Conservation (phyloP, 2,888 invertebrate genomes). For the Sinelater perroti region DNA sequence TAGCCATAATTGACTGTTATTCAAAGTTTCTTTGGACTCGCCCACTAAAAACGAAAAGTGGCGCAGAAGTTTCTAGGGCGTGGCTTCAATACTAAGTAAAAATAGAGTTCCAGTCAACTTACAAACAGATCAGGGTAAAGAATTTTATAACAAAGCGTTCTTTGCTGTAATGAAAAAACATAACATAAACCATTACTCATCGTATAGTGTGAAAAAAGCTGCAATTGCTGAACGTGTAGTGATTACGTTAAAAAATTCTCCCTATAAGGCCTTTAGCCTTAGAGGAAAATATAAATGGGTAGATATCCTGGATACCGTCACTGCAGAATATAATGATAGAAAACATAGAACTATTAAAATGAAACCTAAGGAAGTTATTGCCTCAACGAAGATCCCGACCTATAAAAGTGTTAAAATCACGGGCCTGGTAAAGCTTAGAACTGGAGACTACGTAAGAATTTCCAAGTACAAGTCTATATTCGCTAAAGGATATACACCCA, state of each 20-base stretch:
- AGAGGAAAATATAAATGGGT: conserved; percentile 44
- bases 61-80: conserved; percentile 43
- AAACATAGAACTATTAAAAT: conserved; percentile 47
- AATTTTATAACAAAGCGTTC: conserved; percentile 49
- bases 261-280: conserved; percentile 46
- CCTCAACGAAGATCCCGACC: background rate
- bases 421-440: conserved; percentile 18
- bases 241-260: conserved; percentile 7
- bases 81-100: conserved; percentile 37
- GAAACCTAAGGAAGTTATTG: conserved; percentile 43
- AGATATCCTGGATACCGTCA: conserved; percentile 2
- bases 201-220: conserved; percentile 38
- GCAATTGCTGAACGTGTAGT: conserved; percentile 32
- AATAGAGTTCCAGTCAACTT: conserved; percentile 41
- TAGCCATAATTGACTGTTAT: conserved; percentile 39
- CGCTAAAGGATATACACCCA: conserved; percentile 52
- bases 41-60: conserved; percentile 52
- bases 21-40: conserved; percentile 56
- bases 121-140: conserved; percentile 50
- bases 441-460: conserved; percentile 45
- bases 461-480: conserved; percentile 46
- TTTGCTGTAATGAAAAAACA: conserved; percentile 2
- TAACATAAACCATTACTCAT: conserved; percentile 42
- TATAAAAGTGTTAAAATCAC: background rate
- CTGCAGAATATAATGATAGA: conserved; percentile 41